Percentiles rank a stretch among this genome's conserved stretches.
Evolutionary conservation across 2,113 vertebrate species (phyloP).

Genomic region (Merops nubicus): DNA sequence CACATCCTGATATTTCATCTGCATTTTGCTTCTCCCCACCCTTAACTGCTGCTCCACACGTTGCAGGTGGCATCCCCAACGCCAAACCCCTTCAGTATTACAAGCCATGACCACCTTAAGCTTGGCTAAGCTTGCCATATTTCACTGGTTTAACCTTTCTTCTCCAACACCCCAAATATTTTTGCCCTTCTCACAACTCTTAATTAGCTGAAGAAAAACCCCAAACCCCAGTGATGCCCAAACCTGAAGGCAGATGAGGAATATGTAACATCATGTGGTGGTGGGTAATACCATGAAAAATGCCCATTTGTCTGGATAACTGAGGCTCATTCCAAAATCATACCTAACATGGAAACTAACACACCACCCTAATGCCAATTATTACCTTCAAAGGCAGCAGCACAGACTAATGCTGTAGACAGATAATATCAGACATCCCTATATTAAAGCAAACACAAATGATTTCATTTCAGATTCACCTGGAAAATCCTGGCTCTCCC

Average conservation of each 20-base stretch:
- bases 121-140: not conserved
- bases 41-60: not conserved
- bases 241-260: conserved; percentile 38
- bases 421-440: conserved; percentile 62
- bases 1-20: not conserved
- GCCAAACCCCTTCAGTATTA: not conserved
- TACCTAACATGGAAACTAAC: conserved; percentile 40
- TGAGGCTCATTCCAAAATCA: conserved; percentile 38
- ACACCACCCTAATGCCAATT: conserved; percentile 48
- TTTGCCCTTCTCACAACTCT: conserved; percentile 30
- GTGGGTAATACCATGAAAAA: conserved; percentile 48
- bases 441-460: conserved; percentile 50
- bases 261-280: conserved; percentile 3
- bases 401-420: conserved; percentile 45
- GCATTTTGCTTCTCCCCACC: not conserved
- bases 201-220: conserved; percentile 51
- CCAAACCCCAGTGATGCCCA: conserved; percentile 51
- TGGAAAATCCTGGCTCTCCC: conserved; percentile 22
- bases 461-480: conserved; percentile 36
- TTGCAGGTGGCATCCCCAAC: not conserved
- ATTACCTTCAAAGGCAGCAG: conserved; percentile 56
- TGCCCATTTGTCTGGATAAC: conserved; percentile 55
- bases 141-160: conserved; percentile 34
- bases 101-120: not conserved
- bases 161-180: conserved; percentile 39